Conservation (phyloP, 2,888 invertebrate genomes). For the Tipula confusa region DNA sequence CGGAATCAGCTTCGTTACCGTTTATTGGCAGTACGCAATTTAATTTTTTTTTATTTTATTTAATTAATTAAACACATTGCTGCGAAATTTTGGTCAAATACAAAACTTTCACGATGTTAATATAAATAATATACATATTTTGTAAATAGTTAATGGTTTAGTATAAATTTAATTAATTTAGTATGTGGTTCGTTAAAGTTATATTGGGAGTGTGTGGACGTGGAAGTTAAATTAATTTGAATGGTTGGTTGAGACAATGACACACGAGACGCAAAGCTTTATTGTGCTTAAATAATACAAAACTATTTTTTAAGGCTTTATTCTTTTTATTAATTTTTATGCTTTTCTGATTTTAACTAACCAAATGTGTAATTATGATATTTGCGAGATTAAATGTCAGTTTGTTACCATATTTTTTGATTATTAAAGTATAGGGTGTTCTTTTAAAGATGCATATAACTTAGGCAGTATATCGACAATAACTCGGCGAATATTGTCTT, state of each 20-base stretch:
- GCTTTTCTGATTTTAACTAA: neutral
- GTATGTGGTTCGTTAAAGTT: neutral
- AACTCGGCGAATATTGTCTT: no score
- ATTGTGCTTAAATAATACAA: no score
- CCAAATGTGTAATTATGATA: neutral
- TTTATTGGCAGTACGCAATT: slow-evolving; percentile 80
- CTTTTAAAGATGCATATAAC: no score
- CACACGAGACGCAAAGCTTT: neutral
- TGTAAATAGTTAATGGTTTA: neutral
- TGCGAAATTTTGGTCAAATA: slow-evolving; percentile 9
- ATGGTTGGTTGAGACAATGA: neutral
- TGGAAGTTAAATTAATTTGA: neutral
- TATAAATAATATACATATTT: neutral
- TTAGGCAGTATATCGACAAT: no score
- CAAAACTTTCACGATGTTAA: neutral
- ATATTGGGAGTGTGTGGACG: neutral
- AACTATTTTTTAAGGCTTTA: neutral
- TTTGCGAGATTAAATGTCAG: neutral
- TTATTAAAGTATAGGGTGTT: neutral
- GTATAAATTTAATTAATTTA: no score
- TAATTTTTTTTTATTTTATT: neutral
- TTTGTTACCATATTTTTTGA: neutral
- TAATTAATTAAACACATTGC: slow-evolving; percentile 3
- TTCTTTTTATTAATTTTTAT: neutral
- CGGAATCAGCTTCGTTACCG: slow-evolving; percentile 74